Base-by-base conservation (phyloP, 2,888 invertebrate genomes). In the Brachypterus glaber region DNA sequence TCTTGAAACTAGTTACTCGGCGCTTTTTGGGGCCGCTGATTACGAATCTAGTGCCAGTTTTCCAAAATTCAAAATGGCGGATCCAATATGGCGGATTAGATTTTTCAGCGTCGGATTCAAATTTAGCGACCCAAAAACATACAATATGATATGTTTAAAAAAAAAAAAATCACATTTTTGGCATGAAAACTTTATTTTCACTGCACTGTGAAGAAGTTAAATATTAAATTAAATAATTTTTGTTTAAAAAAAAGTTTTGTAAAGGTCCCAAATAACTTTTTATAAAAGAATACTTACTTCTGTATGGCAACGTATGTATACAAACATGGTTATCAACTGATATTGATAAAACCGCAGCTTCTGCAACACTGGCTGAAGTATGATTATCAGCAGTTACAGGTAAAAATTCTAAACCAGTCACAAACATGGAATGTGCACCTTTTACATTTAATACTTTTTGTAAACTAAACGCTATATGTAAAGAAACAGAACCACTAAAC, bases 251-350 rank as follows among this genome's bases (percentile, higher is more conserved):
- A 21, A n/a, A n/a, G n/a, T n/a, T n/a, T n/a, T n/a, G n/a, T n/a
- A 21, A 7, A 21, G 21, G 9, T 21, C 7, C 7, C 7, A 21
- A 5, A 21, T 21, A 21, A 21, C 5, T 21, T 21, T 21, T 21
- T 21, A 9, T 7, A 21, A 21, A 21, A 7, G 5, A 24, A 33
- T 48, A 73, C 82, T 76, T 61, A 88, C 88, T 75, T 68, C 82
- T 74, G 57, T 77, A 76, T 33, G 85, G 84, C 67, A 92, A 73
- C 59, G 82, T 83, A 69, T 91, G 91, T 59, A 92, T 82, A 63
- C 84, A 83, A 50, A 92, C 80, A 67, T 83, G 82, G 70, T 95
- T 95, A 73, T 96, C 96, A 24, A 93, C 91, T 16, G 93, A 93
- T 58, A 96, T 91, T 62, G 92, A 92, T 48, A 96, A 73, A 48